phyloP scores from a whole-genome alignment of 2,888 invertebrate species.

The Prenolepis imparis region DNA sequence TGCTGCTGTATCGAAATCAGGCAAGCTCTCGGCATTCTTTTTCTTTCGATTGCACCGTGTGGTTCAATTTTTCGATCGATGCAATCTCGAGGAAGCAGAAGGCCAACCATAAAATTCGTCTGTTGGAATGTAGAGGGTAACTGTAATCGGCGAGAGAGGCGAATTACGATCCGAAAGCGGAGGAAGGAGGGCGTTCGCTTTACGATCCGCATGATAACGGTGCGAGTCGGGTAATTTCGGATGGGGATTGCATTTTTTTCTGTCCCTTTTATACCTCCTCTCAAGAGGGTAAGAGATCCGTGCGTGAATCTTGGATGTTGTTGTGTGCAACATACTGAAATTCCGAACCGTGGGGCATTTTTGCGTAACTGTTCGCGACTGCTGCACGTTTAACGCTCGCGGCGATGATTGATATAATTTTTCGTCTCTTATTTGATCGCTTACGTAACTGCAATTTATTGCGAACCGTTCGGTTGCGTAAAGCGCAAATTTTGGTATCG shows the following conservation, averaged over 20 bases:
- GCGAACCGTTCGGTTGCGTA: conserved; percentile 11
- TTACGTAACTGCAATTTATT: conserved; percentile 28
- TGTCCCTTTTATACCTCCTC: conserved; percentile 12
- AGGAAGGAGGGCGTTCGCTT: conserved; percentile 37
- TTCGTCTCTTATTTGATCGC: background rate
- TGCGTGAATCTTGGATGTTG: conserved; percentile 33
- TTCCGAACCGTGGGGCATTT: conserved; percentile 17
- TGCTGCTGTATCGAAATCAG: background rate
- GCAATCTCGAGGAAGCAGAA: conserved; percentile 17
- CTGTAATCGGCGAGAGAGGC: conserved; percentile 58
- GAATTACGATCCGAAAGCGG: conserved; percentile 50
- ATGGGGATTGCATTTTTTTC: conserved; percentile 46
- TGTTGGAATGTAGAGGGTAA: conserved; percentile 59
- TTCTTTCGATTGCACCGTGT: background rate
- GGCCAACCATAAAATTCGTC: conserved; percentile 49
- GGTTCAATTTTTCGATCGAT: conserved; percentile 9
- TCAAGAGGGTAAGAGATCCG: conserved; percentile 26
- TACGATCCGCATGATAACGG: conserved; percentile 64
- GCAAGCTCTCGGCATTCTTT: background rate
- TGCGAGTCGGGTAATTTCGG: conserved; percentile 59
- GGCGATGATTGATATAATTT: background rate
- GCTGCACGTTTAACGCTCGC: conserved; percentile 13
- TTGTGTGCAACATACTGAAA: conserved; percentile 30
- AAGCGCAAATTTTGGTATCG: conserved; percentile 3
- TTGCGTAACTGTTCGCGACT: conserved; percentile 30